These are phyloP conservation scores for Brachionus sp. DNA, from an alignment of 1,140 invertebrate species.

Conservation along the genomic window DNA sequence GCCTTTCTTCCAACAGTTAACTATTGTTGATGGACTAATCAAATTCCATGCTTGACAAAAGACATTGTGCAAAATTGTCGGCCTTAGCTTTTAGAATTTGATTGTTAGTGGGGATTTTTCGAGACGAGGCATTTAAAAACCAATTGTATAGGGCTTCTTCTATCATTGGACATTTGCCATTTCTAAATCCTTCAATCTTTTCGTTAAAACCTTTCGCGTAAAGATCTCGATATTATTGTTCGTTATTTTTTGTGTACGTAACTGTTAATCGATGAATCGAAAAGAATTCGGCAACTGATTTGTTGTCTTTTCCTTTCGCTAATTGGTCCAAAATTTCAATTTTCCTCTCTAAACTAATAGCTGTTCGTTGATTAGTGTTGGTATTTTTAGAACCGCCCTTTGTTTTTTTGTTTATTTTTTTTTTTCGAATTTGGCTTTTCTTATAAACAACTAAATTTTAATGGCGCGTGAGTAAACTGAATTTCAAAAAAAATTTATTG, in stretches of 20 bases:
- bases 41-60: too few relatives aligned
- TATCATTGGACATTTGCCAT: background rate
- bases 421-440: background rate
- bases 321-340: background rate
- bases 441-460: background rate
- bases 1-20: too few relatives aligned
- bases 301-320: background rate
- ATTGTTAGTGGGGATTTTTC: background rate
- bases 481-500: background rate
- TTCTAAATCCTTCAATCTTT: conserved; percentile 14
- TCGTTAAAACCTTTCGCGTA: conserved; percentile 1
- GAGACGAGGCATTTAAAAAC: conserved; percentile 12
- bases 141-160: conserved; percentile 9
- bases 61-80: too few relatives aligned
- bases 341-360: background rate
- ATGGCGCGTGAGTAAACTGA: background rate
- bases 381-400: background rate
- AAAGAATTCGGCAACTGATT: background rate
- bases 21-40: too few relatives aligned
- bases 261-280: background rate
- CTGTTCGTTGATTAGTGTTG: background rate
- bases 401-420: background rate
- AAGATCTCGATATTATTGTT: background rate
- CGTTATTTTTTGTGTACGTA: background rate
- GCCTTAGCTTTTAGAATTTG: background rate